These are phyloP conservation scores for Hystrix cristata DNA, from an alignment of 2,113 vertebrate species.

Conservation along the genomic window DNA sequence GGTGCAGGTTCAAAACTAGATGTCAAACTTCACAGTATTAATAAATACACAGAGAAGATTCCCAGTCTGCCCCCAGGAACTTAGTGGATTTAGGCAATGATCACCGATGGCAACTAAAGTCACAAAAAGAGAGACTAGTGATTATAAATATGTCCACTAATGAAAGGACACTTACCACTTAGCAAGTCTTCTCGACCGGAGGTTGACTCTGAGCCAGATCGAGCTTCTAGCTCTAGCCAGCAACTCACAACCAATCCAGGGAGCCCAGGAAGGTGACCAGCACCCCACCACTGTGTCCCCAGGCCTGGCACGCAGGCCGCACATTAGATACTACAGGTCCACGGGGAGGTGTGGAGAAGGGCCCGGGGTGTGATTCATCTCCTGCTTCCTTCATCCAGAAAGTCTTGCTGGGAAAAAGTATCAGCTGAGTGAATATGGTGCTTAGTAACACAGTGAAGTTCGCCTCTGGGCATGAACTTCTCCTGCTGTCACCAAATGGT, in stretches of 20 bases:
- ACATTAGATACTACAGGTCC: background rate
- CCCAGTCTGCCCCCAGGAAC: background rate
- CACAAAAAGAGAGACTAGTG: background rate
- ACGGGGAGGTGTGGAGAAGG: background rate
- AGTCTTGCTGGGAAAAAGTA: background rate
- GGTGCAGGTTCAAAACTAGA: background rate
- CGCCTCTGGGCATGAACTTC: background rate
- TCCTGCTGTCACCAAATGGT: background rate
- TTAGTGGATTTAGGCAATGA: background rate
- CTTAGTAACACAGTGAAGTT: background rate
- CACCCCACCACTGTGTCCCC: background rate
- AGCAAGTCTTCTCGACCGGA: background rate
- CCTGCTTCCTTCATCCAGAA: background rate
- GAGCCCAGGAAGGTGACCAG: background rate
- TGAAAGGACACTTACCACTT: background rate
- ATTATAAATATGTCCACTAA: background rate
- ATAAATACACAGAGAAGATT: slow-evolving; percentile 21
- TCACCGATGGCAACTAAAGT: background rate
- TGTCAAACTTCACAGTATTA: background rate
- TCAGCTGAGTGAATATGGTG: background rate
- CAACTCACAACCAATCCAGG: background rate
- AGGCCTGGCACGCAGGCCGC: too few relatives aligned
- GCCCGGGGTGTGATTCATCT: background rate
- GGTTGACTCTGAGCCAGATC: background rate
- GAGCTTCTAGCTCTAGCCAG: background rate